Percentiles rank a stretch among this genome's conserved stretches.
phyloP scores from a whole-genome alignment of 2,888 invertebrate species.

The Caenorhabditis drosophilae region DNA sequence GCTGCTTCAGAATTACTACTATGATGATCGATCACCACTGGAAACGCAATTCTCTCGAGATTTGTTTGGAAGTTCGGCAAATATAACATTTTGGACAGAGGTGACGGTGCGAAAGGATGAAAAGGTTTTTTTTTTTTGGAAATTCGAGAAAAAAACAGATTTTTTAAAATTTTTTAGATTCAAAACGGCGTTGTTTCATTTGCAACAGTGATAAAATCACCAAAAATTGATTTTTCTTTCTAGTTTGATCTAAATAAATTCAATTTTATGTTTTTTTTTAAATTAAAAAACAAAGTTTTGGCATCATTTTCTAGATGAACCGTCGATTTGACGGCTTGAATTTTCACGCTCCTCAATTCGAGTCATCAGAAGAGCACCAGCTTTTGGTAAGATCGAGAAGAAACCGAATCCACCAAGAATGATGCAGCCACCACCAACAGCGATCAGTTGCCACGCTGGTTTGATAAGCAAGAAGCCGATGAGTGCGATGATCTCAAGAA shows the following conservation, averaged over 20 bases:
- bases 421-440: conserved; percentile 40
- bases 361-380: conserved; percentile 40
- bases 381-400: conserved; percentile 45
- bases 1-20: conserved; percentile 29
- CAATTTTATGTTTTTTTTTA: no score
- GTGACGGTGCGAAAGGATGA: conserved; percentile 21
- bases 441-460: conserved; percentile 50
- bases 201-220: no score
- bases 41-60: conserved; percentile 30
- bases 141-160: no score
- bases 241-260: no score
- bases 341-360: conserved; percentile 30
- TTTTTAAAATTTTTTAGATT: no score
- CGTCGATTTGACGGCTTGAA: no score
- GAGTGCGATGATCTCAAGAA: conserved; percentile 53
- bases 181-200: no score
- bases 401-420: conserved; percentile 43
- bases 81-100: conserved; percentile 29
- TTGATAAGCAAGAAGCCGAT: conserved; percentile 54
- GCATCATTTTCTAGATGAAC: no score
- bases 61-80: conserved; percentile 16
- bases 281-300: no score
- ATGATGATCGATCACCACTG: conserved; percentile 23
- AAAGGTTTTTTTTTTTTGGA: no score
- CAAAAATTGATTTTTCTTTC: no score